Conservation (phyloP, 2,113 vertebrate genomes). For the Sphyrna mokarran region DNA sequence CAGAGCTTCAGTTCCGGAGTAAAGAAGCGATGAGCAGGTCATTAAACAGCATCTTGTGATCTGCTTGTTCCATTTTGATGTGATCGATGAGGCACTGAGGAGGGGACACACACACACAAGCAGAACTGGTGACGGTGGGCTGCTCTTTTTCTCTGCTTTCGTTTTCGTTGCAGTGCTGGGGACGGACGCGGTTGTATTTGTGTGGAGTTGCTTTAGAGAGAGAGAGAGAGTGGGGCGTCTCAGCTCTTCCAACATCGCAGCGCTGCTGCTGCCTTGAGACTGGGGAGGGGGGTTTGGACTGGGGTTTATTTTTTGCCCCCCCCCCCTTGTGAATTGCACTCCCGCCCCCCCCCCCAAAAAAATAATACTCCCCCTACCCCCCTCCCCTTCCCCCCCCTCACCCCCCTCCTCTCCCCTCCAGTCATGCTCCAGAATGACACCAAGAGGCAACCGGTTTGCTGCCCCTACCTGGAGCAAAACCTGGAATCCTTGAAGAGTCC, state of each 20-base stretch:
- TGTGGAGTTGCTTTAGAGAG: neutral
- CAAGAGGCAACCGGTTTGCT: neutral
- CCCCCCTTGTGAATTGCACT: too few relatives aligned
- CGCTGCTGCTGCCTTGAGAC: neutral
- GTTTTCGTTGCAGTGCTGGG: neutral
- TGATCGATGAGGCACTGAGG: constrained; percentile 3
- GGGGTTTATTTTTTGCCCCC: neutral
- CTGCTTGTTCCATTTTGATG: constrained; percentile 32
- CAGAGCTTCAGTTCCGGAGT: constrained; percentile 29
- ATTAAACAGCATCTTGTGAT: constrained; percentile 34
- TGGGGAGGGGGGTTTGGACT: neutral
- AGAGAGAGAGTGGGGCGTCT: neutral
- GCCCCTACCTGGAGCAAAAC: neutral
- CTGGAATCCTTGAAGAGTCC: neutral
- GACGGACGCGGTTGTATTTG: neutral
- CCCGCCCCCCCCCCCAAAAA: neutral
- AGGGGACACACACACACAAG: neutral
- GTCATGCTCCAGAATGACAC: constrained; percentile 28
- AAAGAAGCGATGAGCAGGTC: constrained; percentile 7
- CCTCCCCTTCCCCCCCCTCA: neutral
- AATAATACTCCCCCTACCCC: neutral
- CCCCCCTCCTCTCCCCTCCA: neutral
- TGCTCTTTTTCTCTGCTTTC: neutral
- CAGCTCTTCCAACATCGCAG: neutral
- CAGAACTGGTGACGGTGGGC: neutral